phyloP scores from a whole-genome alignment of 2,797 vertebrate species.

The Lepus townsendii region DNA sequence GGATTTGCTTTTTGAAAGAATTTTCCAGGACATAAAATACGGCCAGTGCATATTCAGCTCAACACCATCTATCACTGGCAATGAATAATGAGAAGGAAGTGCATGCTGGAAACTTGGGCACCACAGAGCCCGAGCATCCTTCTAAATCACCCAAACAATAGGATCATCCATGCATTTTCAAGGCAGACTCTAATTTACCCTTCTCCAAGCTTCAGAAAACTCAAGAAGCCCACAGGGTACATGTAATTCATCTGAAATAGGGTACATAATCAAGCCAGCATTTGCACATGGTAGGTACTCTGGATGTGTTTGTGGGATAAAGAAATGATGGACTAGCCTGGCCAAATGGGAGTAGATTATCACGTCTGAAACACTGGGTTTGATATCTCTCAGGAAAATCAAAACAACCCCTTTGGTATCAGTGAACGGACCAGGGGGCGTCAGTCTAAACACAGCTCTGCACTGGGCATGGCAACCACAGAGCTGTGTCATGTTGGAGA shows the following conservation, averaged over 20 bases:
- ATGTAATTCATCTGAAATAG: neutral
- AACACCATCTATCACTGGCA: neutral
- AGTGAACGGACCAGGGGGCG: neutral
- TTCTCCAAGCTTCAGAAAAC: constrained; percentile 41
- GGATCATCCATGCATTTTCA: constrained; percentile 13
- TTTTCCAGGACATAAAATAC: neutral
- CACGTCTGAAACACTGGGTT: neutral
- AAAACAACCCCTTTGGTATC: neutral
- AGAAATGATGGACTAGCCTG: constrained; percentile 25
- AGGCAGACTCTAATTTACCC: constrained; percentile 30
- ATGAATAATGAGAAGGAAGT: neutral
- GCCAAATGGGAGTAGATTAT: neutral
- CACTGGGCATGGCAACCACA: neutral
- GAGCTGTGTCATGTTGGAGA: neutral
- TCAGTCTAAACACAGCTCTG: neutral
- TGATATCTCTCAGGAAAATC: neutral
- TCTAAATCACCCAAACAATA: constrained; percentile 26
- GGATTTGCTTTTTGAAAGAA: neutral
- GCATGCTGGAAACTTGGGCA: neutral
- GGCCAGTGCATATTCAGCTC: neutral
- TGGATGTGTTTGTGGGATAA: constrained; percentile 14
- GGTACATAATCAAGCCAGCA: constrained; percentile 50
- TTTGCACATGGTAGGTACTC: neutral
- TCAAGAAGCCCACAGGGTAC: neutral
- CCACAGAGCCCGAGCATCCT: neutral